These are phyloP conservation scores for Prunella himalayana DNA, from an alignment of 2,113 vertebrate genomes.

Conservation along the genomic window DNA sequence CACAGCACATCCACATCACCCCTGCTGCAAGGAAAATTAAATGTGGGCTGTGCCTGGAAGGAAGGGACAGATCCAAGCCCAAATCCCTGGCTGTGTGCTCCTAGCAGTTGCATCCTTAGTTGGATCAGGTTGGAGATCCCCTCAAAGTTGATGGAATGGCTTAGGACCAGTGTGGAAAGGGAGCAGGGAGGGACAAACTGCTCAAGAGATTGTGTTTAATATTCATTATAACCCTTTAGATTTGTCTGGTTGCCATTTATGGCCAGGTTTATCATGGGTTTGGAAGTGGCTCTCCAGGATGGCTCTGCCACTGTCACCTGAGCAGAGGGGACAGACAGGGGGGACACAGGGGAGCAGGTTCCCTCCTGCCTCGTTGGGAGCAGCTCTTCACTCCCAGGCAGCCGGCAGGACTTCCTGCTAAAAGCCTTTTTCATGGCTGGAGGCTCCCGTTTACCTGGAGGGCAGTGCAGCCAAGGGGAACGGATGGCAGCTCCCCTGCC, in stretches of 20 bases:
- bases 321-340: not conserved
- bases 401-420: constrained; percentile 57
- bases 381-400: constrained; percentile 36
- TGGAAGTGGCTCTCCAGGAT: not conserved
- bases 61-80: not conserved
- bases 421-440: constrained; percentile 69
- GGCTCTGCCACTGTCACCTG: not conserved
- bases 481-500: constrained; percentile 31
- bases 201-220: not conserved
- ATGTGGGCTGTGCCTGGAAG: not conserved
- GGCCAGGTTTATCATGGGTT: not conserved
- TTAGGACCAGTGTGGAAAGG: not conserved
- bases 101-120: not conserved
- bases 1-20: not conserved
- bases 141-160: rapidly evolving
- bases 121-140: not conserved
- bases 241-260: not conserved
- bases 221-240: not conserved
- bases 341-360: not conserved
- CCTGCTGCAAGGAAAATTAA: not conserved
- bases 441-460: constrained; percentile 69
- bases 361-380: constrained; percentile 22
- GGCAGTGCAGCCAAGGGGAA: constrained; percentile 60
- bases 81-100: not conserved
- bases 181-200: not conserved